These are phyloP conservation scores for Octopus sinensis DNA, from an alignment of 1,140 invertebrate species.

Conservation along the genomic window DNA sequence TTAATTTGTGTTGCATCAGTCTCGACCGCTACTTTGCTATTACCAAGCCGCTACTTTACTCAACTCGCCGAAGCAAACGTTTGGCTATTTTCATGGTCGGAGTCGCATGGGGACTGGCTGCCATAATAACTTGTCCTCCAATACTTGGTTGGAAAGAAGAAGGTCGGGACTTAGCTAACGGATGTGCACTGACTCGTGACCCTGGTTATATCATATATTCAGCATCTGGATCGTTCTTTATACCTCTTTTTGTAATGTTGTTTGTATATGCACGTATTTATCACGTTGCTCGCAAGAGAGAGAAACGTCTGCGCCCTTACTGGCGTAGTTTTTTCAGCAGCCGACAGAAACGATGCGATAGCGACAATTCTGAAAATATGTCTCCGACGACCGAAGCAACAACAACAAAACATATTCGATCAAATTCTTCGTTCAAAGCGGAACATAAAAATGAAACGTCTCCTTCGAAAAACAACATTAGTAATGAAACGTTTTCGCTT, in stretches of 20 bases:
- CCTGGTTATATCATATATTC: conserved; percentile 57
- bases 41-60: conserved; percentile 59
- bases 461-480: too few relatives aligned
- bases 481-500: too few relatives aligned
- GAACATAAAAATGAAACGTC: too few relatives aligned
- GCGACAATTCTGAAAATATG: neutral
- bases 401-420: too few relatives aligned
- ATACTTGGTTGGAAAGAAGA: conserved; percentile 76
- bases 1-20: conserved; percentile 60
- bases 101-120: conserved; percentile 84
- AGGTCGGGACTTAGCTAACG: conserved; percentile 15
- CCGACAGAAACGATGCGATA: neutral
- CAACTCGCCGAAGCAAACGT: conserved; percentile 78
- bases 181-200: conserved; percentile 49
- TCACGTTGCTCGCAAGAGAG: conserved; percentile 50
- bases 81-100: conserved; percentile 83
- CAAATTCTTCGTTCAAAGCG: too few relatives aligned
- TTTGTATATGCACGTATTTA: conserved; percentile 57
- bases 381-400: neutral
- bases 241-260: conserved; percentile 56
- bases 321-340: neutral
- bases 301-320: neutral
- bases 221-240: conserved; percentile 57
- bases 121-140: conserved; percentile 89
- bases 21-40: conserved; percentile 62